Base-by-base conservation (phyloP, 2,797 vertebrate genomes). In the Thalassophryne amazonica region DNA sequence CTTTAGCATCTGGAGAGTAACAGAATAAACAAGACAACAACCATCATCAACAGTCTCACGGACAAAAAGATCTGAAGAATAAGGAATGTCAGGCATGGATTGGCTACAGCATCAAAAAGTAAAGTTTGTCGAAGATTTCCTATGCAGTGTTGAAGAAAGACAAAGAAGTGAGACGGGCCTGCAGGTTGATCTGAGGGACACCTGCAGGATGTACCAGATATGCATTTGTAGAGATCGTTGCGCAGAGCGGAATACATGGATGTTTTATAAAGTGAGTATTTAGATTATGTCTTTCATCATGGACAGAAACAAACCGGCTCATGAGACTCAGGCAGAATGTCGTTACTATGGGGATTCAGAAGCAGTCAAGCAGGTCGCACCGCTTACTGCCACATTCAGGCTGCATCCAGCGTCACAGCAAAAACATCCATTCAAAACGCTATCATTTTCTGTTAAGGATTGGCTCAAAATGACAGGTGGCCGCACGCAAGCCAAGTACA, bases 21-120 rank as follows among this genome's bases (percentile, higher is more conserved):
- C 43, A n/a, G n/a, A 40, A 34, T 27, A 67, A 70, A 72, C 34
- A 56, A 68, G 48, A 52, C 49, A 53, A 24, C 43, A 60, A 43
- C 62, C 53, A 31, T 45, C 14, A 12, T 32, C 14, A 31, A 27
- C 16, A 35, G 21, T 18, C 16, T 7, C 24, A 3, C 29, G 9
- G 34, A 54, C 60, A 9, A 40, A 68, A 60, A 34, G 2, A 7
- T 50, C 9, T 7, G 3, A 45, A 39, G 13, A 24, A 59, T 9
- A 32, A 40, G 6, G 39, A 32, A 42, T 11, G 17, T 25, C 35
- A 25, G 29, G 3, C 27, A 12, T 7, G 16, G 16, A 46, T n/a
- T 4, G 3, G 5, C 24, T n/a, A 5, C 24, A 11, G 10, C 3
- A 5, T 24, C 8, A 7, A 23, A 27, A 13, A 0, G 5, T 6